Conservation (phyloP, 2,888 invertebrate genomes). For the Gortyna flavago region DNA sequence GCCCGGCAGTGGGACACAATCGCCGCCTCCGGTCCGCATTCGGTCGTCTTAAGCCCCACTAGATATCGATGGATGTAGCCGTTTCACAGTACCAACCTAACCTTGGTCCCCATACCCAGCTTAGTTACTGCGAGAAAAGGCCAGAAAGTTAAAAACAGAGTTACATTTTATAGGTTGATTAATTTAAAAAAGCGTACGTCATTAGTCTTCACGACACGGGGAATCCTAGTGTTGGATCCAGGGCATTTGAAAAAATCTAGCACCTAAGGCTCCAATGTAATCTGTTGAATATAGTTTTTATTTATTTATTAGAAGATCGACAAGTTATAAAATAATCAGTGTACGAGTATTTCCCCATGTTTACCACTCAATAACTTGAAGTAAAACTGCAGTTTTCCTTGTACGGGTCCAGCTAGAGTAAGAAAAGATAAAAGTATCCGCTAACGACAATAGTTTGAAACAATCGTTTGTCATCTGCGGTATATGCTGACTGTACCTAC, state of each 20-base stretch:
- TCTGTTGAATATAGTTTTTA: too few relatives aligned
- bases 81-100: not conserved
- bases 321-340: not conserved
- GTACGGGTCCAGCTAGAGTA: conserved; percentile 9
- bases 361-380: not conserved
- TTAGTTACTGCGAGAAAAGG: not conserved
- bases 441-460: conserved; percentile 85
- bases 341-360: not conserved
- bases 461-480: conserved; percentile 84
- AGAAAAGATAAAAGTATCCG: conserved; percentile 69
- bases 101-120: not conserved
- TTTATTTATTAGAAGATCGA: not conserved
- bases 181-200: too few relatives aligned
- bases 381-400: not conserved
- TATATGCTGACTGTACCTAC: conserved; percentile 70
- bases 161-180: too few relatives aligned
- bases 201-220: too few relatives aligned
- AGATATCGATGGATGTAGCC: not conserved
- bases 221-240: too few relatives aligned
- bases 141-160: too few relatives aligned
- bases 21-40: too few relatives aligned
- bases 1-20: too few relatives aligned
- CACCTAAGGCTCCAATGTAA: too few relatives aligned
- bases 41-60: not conserved
- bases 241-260: too few relatives aligned